Evolutionary conservation across 2,888 invertebrate genomes (phyloP), one percentile per base, ranked within the genome.

Genomic region (Pyrochroa serraticornis): DNA sequence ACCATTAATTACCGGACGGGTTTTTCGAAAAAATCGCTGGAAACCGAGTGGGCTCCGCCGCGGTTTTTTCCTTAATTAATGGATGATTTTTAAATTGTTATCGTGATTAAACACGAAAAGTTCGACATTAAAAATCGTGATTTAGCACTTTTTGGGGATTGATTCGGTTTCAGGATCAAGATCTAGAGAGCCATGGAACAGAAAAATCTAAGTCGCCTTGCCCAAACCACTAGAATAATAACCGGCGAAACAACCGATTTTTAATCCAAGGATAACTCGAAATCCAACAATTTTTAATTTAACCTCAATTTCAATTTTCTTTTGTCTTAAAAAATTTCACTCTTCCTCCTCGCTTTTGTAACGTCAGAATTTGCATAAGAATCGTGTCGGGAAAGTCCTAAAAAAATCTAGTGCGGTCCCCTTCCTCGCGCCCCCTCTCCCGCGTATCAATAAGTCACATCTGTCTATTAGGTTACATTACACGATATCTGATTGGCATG

Each of bases 101-200:
- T 58, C 52, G 48, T 52, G 58, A 58, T 57, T 51, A 46, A 42
- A 47, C 46, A 42, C 39, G 57, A 57, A 52, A 50, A 51, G 36
- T 47, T 13, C 46, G 31, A 69, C 70, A 72, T 72, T 72, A 72
- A 72, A 67, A 69, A 63, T 56, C 60, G 71, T 72, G 72, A 72
- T 67, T 49, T 50, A 56, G 70, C 72, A 69, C 65, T 66, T 69
- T 69, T 69, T 10, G 12, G 39, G 13, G 35, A n/a, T 35, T n/a
- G 10, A 35, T 35, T 10, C n/a, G 35, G 10, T 35, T 35, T 35
- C 10, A 3, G 10, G 35, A n/a, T 35, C n/a, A 10, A 35, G 10
- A 35, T 35, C n/a, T 9, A n/a, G 35, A 35, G 10, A 12, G 10
- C n/a, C n/a, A 13, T 10, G 10, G 35, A 12, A 10, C 13, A 39